These are phyloP conservation scores for Bhutanitis thaidina DNA, from an alignment of 2,888 invertebrate species.

Conservation along the genomic window DNA sequence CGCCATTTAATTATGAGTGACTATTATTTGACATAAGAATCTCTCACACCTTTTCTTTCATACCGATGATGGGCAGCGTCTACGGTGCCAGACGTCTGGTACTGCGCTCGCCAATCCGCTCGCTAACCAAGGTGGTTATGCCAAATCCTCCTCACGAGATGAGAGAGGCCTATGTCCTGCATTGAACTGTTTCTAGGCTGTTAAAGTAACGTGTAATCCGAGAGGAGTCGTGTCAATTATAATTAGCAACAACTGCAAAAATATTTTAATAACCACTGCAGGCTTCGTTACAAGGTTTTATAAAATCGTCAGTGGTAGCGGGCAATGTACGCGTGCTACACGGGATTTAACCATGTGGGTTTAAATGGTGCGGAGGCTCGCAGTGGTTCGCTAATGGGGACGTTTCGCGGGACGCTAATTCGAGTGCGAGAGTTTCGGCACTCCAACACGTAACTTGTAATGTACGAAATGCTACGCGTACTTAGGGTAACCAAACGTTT, in stretches of 20 bases:
- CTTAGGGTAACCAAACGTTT: background rate
- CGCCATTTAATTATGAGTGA: no score
- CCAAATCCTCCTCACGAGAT: no score
- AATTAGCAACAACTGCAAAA: background rate
- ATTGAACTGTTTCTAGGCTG: no score
- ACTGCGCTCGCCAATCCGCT: no score
- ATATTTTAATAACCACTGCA: background rate
- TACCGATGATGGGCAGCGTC: no score
- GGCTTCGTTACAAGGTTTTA: background rate
- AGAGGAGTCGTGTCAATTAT: no score
- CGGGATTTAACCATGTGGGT: background rate
- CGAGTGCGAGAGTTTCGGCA: slow-evolving; percentile 17
- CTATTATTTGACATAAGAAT: no score
- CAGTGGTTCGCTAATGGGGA: slow-evolving; percentile 13
- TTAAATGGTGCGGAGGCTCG: background rate
- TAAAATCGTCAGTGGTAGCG: background rate
- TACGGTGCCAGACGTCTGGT: no score
- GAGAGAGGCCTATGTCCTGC: no score
- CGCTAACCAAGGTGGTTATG: no score
- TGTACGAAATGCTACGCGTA: slow-evolving; percentile 6
- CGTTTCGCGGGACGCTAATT: slow-evolving; percentile 18
- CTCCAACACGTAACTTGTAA: slow-evolving; percentile 18
- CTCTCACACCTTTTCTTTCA: no score
- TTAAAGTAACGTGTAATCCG: no score
- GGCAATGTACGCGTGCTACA: background rate